These are phyloP conservation scores for Drosophila mettleri DNA, from an alignment of 2,888 invertebrate genomes.

Conservation along the genomic window DNA sequence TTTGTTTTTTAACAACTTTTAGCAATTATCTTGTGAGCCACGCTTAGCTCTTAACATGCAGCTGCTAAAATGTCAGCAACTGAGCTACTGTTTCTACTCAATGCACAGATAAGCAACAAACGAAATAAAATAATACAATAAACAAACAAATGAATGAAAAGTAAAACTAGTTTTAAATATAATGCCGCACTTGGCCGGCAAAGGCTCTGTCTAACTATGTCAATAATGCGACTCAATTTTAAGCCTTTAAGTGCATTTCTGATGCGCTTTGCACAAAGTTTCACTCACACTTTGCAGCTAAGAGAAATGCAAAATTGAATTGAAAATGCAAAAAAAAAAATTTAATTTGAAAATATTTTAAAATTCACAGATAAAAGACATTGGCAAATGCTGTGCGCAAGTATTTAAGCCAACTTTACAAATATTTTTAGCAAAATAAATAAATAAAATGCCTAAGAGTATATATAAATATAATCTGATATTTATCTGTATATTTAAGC, in stretches of 20 bases:
- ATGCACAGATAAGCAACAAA: conserved; percentile 32
- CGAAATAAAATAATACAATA: conserved; percentile 10
- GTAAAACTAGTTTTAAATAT: conserved; percentile 21
- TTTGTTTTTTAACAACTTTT: conserved; percentile 73
- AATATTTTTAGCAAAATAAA: background rate
- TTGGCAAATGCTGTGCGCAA: background rate
- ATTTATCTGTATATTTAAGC: background rate
- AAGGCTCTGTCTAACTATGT: conserved; percentile 42
- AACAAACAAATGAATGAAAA: conserved; percentile 4
- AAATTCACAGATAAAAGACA: conserved; percentile 8
- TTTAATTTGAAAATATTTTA: background rate
- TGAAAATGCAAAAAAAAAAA: background rate
- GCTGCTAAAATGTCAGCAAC: conserved; percentile 54
- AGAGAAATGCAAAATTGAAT: background rate
- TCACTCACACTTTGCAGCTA: background rate
- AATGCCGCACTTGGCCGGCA: conserved; percentile 20
- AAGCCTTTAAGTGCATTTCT: conserved; percentile 68
- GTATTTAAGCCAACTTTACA: background rate
- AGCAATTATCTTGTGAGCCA: conserved; percentile 80
- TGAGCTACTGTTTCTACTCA: conserved; percentile 31
- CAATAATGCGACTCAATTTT: conserved; percentile 55
- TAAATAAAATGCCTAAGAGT: background rate
- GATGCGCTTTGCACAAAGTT: conserved; percentile 14
- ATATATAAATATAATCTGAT: background rate
- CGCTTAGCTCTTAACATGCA: conserved; percentile 43